These are phyloP conservation scores for Vultur gryphus DNA, from an alignment of 2,797 vertebrate genomes.

Conservation along the genomic window DNA sequence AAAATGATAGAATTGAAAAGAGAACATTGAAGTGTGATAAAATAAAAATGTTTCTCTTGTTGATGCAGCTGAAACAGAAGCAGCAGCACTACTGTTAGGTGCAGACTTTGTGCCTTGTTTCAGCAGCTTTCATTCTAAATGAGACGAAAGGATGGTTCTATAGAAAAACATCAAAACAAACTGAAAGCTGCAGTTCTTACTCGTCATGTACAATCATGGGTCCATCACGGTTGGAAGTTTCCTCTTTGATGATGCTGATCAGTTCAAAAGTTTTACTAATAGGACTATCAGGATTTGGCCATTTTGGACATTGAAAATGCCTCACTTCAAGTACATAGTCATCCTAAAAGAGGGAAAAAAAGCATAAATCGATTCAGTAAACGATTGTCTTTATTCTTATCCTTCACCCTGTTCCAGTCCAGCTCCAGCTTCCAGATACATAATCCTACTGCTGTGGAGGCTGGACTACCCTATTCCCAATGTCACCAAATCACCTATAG, in stretches of 20 bases:
- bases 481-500: background rate
- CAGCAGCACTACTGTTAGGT: background rate
- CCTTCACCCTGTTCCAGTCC: background rate
- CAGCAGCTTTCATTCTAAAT: background rate
- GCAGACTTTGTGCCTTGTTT: background rate
- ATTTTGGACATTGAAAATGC: constrained; percentile 87
- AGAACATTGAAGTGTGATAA: background rate
- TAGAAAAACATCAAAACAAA: background rate
- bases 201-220: constrained; percentile 89
- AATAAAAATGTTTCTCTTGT: background rate
- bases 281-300: constrained; percentile 94
- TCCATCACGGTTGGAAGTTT: constrained; percentile 80
- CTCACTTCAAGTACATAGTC: constrained; percentile 93
- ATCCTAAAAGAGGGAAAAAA: constrained; percentile 76
- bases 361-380: background rate
- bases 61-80: background rate
- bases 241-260: constrained; percentile 84
- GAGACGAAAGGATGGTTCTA: background rate
- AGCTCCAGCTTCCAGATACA: background rate
- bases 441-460: background rate
- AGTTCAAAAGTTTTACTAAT: constrained; percentile 94
- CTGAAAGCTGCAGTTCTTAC: constrained; percentile 75
- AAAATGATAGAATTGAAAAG: background rate
- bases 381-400: background rate
- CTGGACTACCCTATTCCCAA: background rate